phyloP scores from a whole-genome alignment of 2,113 vertebrate genomes.

The Nansenia antarctica region DNA sequence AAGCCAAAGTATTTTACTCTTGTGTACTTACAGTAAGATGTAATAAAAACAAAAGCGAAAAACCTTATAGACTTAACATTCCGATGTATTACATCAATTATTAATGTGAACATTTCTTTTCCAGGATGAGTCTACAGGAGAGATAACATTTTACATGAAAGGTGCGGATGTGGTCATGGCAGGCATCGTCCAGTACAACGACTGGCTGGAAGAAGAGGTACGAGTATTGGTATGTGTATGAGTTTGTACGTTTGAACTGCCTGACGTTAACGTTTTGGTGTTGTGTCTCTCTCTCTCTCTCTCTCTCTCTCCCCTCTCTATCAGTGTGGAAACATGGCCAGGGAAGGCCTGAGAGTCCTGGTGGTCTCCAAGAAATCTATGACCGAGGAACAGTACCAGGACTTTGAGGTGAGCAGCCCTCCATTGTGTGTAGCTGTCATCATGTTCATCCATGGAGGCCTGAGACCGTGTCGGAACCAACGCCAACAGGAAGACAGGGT shows the following conservation, averaged over 20 bases:
- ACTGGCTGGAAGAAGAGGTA: slow-evolving; percentile 98
- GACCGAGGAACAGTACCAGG: slow-evolving; percentile 96
- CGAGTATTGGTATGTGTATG: neutral
- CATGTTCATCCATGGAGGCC: neutral
- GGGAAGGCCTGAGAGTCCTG: slow-evolving; percentile 92
- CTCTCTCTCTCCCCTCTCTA: slow-evolving; percentile 17
- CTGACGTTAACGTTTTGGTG: slow-evolving; percentile 1
- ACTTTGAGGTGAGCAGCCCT: slow-evolving; percentile 85
- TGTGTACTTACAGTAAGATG: too few species aligned
- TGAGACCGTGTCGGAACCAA: neutral
- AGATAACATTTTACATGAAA: slow-evolving; percentile 98
- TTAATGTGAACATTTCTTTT: slow-evolving; percentile 1
- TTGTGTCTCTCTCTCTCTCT: too few species aligned
- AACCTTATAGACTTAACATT: too few species aligned
- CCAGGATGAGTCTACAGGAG: slow-evolving; percentile 92
- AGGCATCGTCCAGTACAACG: slow-evolving; percentile 95
- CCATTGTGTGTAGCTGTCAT: neutral
- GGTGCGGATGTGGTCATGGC: slow-evolving; percentile 96
- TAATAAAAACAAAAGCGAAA: too few species aligned
- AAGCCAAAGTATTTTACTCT: too few species aligned
- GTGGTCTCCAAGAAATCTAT: slow-evolving; percentile 96
- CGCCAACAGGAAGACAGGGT: slow-evolving; percentile 4
- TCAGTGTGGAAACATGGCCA: slow-evolving; percentile 97
- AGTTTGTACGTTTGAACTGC: neutral
- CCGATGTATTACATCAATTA: neutral